Percentiles rank a stretch among this genome's conserved stretches.
phyloP scores from a whole-genome alignment of 2,888 invertebrate genomes.

The Drosophila prolongata region DNA sequence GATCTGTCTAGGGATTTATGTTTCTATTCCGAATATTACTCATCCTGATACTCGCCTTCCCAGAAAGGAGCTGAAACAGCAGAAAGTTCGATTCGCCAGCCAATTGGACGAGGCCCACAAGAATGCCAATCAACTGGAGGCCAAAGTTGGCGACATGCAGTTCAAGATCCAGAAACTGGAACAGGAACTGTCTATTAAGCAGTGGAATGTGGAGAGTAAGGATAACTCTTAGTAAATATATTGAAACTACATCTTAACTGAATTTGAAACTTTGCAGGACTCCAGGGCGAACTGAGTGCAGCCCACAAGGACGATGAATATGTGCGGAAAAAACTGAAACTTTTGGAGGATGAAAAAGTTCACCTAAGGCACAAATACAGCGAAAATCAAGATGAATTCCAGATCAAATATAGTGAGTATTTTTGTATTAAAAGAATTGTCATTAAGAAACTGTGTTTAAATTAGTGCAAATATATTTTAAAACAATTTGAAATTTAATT shows the following conservation, averaged over 20 bases:
- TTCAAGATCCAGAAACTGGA: slow-evolving; percentile 82
- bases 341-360: slow-evolving; percentile 83
- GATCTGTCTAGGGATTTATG: slow-evolving; percentile 31
- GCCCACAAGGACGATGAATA: slow-evolving; percentile 84
- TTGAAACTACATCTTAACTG: not conserved
- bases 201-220: slow-evolving; percentile 85
- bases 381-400: slow-evolving; percentile 83
- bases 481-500: no score
- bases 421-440: no score
- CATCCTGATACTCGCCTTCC: slow-evolving; percentile 30
- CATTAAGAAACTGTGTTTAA: no score
- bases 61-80: slow-evolving; percentile 83
- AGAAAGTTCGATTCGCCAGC: slow-evolving; percentile 81
- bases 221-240: not conserved
- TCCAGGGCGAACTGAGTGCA: slow-evolving; percentile 83
- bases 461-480: no score
- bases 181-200: slow-evolving; percentile 82
- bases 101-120: slow-evolving; percentile 83
- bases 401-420: slow-evolving; percentile 80
- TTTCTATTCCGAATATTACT: slow-evolving; percentile 8
- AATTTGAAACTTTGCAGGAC: slow-evolving; percentile 66
- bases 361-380: slow-evolving; percentile 80
- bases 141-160: slow-evolving; percentile 82
- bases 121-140: slow-evolving; percentile 80
- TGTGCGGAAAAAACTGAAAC: slow-evolving; percentile 82